These are phyloP conservation scores for Melipona quadrifasciata DNA, from an alignment of 1,140 invertebrate species.

Conservation along the genomic window DNA sequence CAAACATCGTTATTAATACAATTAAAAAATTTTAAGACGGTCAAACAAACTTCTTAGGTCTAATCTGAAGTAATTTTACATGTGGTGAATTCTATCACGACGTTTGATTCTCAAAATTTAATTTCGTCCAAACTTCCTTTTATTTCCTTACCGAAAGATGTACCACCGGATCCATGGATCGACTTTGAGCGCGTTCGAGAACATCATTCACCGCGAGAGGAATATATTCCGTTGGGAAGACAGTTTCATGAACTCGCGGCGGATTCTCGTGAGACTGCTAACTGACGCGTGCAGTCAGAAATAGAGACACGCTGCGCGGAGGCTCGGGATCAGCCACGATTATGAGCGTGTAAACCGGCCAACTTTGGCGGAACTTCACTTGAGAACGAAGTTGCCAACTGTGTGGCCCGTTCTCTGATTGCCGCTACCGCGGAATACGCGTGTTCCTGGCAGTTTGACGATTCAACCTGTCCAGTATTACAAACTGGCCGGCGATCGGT, in stretches of 20 bases:
- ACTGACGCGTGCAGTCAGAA: background rate
- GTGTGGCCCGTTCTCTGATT: background rate
- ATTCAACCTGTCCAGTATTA: background rate
- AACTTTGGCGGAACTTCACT: slow-evolving; percentile 18
- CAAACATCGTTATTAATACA: too few relatives aligned
- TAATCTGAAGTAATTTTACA: too few relatives aligned
- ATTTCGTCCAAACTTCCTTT: too few relatives aligned
- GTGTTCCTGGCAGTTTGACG: slow-evolving; percentile 18
- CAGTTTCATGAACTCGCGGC: background rate
- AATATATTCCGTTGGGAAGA: too few relatives aligned
- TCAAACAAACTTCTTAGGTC: too few relatives aligned
- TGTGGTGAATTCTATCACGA: too few relatives aligned
- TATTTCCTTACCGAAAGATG: too few relatives aligned
- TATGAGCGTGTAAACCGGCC: slow-evolving; percentile 16
- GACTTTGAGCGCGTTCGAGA: background rate
- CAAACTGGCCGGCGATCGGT: background rate
- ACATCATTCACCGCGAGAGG: background rate
- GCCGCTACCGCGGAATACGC: background rate
- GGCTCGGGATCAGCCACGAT: background rate
- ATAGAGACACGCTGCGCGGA: too few relatives aligned
- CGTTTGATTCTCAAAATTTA: too few relatives aligned
- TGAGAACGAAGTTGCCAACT: slow-evolving; percentile 16
- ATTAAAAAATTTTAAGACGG: too few relatives aligned
- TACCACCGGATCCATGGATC: background rate
- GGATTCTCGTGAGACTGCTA: background rate